Evolutionary conservation across 2,888 invertebrate species (phyloP).

Genomic region (Caenorhabditis sp.): DNA sequence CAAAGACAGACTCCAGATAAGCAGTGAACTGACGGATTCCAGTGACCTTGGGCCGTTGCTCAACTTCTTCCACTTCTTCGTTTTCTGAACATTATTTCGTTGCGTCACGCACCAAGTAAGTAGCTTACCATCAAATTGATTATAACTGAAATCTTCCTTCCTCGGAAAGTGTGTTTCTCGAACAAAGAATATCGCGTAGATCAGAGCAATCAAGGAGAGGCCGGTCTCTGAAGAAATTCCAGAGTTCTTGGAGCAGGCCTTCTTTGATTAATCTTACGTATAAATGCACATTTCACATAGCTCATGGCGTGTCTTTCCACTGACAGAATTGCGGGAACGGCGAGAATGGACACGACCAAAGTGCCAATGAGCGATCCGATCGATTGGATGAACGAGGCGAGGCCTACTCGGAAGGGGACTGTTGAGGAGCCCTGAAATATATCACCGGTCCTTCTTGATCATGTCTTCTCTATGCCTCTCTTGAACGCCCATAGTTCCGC

Average conservation of each 20-base stretch:
- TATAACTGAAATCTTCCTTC: conserved; percentile 41
- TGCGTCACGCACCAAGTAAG: too few relatives aligned
- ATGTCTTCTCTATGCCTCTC: too few relatives aligned
- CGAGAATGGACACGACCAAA: conserved; percentile 57
- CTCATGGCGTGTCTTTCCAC: conserved; percentile 62
- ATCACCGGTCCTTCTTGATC: too few relatives aligned
- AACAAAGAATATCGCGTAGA: conserved; percentile 69
- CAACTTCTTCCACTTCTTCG: conserved; percentile 8
- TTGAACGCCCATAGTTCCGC: too few relatives aligned
- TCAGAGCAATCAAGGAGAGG: conserved; percentile 60
- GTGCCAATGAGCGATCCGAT: conserved; percentile 66
- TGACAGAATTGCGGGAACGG: conserved; percentile 62
- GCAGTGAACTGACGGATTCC: conserved; percentile 9
- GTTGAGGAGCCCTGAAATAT: conserved; percentile 67
- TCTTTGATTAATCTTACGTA: conserved; percentile 53
- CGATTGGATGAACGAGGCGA: conserved; percentile 69
- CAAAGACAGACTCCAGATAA: conserved; percentile 25
- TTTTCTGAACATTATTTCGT: too few relatives aligned
- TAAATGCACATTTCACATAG: conserved; percentile 61
- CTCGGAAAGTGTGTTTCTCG: conserved; percentile 68
- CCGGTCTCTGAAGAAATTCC: conserved; percentile 54
- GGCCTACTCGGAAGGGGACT: conserved; percentile 71
- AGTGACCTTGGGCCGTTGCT: not conserved
- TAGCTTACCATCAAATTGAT: conserved; percentile 43
- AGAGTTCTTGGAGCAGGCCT: too few relatives aligned